These are phyloP conservation scores for Hormaphis cornu DNA, from an alignment of 1,140 invertebrate genomes.

Conservation along the genomic window DNA sequence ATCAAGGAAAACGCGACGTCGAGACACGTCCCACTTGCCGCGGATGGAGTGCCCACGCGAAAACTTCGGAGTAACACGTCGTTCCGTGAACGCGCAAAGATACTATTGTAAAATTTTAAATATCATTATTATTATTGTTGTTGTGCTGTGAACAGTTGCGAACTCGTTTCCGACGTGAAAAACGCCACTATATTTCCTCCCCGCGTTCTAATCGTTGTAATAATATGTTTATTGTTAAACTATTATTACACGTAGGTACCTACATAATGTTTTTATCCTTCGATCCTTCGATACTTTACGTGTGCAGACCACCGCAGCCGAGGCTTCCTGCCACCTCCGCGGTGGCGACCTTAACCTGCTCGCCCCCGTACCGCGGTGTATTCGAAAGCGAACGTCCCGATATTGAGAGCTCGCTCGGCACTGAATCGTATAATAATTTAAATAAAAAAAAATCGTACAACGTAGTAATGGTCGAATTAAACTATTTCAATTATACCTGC, in stretches of 20 bases:
- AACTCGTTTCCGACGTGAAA: conserved; percentile 9
- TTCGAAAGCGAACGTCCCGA: neutral
- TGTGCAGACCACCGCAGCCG: neutral
- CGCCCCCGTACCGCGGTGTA: no score
- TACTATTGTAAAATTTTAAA: no score
- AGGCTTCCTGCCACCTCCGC: neutral
- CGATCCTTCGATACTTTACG: neutral
- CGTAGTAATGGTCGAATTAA: no score
- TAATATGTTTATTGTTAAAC: no score
- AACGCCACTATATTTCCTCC: neutral
- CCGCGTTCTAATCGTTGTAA: no score
- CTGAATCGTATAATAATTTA: neutral
- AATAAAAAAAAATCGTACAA: neutral
- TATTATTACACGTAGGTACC: no score
- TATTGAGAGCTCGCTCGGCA: neutral
- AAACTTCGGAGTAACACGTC: neutral
- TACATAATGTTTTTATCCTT: no score
- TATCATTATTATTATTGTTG: no score
- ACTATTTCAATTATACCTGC: no score
- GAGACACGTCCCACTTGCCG: neutral
- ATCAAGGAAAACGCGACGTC: neutral
- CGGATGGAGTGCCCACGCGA: neutral
- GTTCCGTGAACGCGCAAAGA: no score
- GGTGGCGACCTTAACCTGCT: neutral
- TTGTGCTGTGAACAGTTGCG: no score